phyloP scores from a whole-genome alignment of 2,888 invertebrate species.

The Abscondita cerata region DNA sequence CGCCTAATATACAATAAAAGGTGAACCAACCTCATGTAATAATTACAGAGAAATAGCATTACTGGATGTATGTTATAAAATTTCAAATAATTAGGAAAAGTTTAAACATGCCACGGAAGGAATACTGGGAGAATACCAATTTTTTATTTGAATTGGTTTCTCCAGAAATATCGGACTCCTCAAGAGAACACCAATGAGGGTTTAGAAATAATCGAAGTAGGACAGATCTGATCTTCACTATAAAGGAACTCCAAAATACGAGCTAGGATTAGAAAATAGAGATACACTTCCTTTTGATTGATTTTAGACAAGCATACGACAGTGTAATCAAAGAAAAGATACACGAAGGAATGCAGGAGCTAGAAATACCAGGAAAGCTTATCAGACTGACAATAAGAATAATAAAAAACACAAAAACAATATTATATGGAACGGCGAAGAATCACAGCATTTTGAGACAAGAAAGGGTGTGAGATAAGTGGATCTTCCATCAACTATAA shows the following conservation, averaged over 20 bases:
- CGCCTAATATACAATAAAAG: not conserved
- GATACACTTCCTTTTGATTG: not conserved
- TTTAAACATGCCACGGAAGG: not conserved
- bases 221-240: too few relatives aligned
- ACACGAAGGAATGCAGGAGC: too few relatives aligned
- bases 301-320: not conserved
- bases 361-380: too few relatives aligned
- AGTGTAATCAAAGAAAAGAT: not conserved
- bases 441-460: constrained; percentile 1
- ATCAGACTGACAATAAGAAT: too few relatives aligned
- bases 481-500: not conserved
- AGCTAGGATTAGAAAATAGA: constrained; percentile 1
- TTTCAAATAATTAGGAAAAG: constrained; percentile 4
- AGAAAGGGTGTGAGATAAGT: not conserved
- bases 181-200: too few relatives aligned
- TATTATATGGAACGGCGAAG: not conserved
- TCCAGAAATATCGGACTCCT: too few relatives aligned
- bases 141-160: too few relatives aligned
- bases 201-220: too few relatives aligned
- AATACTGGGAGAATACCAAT: constrained; percentile 2
- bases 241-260: not conserved
- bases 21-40: not conserved
- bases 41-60: constrained; percentile 1
- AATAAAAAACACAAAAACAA: not conserved
- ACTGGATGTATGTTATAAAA: not conserved